A percentile compares a stretch with the other conserved stretches of the same genome.
Conservation (phyloP, 1,140 invertebrate species). For the Pentalonia nigronervosa region DNA sequence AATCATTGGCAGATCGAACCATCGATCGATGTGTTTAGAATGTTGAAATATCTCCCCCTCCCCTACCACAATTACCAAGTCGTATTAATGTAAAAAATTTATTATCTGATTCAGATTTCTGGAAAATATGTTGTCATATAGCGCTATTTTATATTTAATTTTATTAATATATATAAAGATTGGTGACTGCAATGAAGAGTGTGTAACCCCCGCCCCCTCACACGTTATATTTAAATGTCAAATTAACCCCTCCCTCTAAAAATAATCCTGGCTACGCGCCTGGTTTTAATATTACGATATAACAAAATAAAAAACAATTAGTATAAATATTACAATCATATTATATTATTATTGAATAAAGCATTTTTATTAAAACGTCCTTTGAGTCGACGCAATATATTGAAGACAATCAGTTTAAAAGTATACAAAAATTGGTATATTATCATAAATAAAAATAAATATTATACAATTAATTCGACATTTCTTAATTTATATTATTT, state of each 20-base stretch:
- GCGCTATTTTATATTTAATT: not conserved
- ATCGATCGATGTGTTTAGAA: not conserved
- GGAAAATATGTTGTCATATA: not conserved
- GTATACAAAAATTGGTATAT: too few species aligned
- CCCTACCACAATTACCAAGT: not conserved
- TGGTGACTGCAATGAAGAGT: not conserved
- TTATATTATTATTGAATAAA: not conserved
- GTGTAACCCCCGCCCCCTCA: not conserved
- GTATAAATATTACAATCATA: not conserved
- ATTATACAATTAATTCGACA: too few species aligned
- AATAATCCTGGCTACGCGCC: not conserved
- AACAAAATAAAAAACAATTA: not conserved
- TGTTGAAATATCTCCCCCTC: not conserved
- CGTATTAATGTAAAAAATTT: not conserved
- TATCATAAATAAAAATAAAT: too few species aligned
- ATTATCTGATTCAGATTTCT: not conserved
- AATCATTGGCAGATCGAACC: not conserved
- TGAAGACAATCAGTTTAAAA: too few species aligned
- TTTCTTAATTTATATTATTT: too few species aligned
- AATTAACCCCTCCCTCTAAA: not conserved
- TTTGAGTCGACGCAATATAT: not conserved
- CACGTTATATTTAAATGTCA: not conserved
- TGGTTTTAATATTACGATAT: not conserved
- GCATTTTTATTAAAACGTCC: not conserved
- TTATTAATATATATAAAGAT: not conserved